These are phyloP conservation scores for Amphiprion clarkii DNA, from an alignment of 2,797 vertebrate genomes.

Conservation along the genomic window DNA sequence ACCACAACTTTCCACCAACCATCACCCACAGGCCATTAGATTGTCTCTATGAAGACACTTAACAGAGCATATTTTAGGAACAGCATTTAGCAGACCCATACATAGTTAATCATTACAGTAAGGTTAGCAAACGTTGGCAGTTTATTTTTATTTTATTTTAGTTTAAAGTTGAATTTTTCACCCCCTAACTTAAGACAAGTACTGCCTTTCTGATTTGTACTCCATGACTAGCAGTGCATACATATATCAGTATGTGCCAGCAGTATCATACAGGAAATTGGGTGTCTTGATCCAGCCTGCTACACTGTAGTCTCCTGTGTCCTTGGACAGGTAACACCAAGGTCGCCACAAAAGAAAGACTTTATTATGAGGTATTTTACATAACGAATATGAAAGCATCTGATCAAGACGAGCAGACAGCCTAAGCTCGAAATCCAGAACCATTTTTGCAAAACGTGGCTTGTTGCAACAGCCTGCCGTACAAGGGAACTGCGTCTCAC, in stretches of 20 bases:
- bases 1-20: conserved; percentile 46
- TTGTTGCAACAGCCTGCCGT: conserved; percentile 29
- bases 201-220: conserved; percentile 73
- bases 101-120: conserved; percentile 33
- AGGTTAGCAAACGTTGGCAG: conserved; percentile 21
- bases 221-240: conserved; percentile 63
- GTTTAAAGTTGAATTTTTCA: conserved; percentile 26
- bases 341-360: conserved; percentile 60
- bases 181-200: conserved; percentile 34
- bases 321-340: conserved; percentile 73
- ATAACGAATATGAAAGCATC: conserved; percentile 28
- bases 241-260: conserved; percentile 77
- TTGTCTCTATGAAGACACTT: conserved; percentile 15
- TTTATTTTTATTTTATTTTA: conserved; percentile 5
- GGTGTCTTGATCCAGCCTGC: conserved; percentile 53
- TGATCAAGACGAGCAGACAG: conserved; percentile 27
- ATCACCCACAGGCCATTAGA: conserved; percentile 48
- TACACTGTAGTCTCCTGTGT: conserved; percentile 48
- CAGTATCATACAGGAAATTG: conserved; percentile 69
- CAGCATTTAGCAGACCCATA: conserved; percentile 13
- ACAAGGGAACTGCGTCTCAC: conserved; percentile 27
- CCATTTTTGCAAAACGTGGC: conserved; percentile 36
- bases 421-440: conserved; percentile 18
- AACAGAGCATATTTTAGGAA: background rate
- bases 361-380: conserved; percentile 45